Evolutionary conservation across 2,113 vertebrate species (phyloP).

Genomic region (Serilophus lunatus): DNA sequence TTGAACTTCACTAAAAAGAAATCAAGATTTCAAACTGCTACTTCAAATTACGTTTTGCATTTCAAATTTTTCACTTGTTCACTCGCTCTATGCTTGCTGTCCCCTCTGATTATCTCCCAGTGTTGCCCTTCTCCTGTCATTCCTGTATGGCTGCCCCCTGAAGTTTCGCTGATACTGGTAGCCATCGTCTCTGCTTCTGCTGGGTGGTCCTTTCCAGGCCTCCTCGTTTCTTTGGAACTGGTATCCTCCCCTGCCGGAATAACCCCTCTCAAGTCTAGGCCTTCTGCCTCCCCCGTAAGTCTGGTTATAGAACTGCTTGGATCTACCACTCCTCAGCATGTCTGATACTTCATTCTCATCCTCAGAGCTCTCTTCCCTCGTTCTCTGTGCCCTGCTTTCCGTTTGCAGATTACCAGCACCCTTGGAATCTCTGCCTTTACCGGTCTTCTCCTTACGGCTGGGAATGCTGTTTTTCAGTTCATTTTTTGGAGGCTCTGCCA

Average conservation of each 20-base stretch:
- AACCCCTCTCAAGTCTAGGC: constrained; percentile 72
- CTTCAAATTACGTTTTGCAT: constrained; percentile 13
- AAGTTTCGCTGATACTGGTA: constrained; percentile 69
- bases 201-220: constrained; percentile 72
- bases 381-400: constrained; percentile 64
- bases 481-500: constrained; percentile 9
- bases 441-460: constrained; percentile 57
- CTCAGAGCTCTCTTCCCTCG: constrained; percentile 77
- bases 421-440: constrained; percentile 59
- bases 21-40: constrained; percentile 19
- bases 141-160: constrained; percentile 70
- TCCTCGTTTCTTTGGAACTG: constrained; percentile 72
- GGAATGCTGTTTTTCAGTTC: constrained; percentile 38
- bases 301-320: constrained; percentile 81
- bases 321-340: constrained; percentile 74
- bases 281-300: constrained; percentile 71
- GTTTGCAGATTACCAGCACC: background rate
- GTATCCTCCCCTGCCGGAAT: constrained; percentile 71
- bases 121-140: constrained; percentile 68
- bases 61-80: background rate
- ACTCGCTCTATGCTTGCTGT: constrained; percentile 62
- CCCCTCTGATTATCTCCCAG: constrained; percentile 75
- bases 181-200: constrained; percentile 71
- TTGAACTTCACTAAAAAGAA: constrained; percentile 33
- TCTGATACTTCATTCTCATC: constrained; percentile 75